Percentiles rank a stretch among this genome's conserved stretches.
Evolutionary conservation across 2,888 invertebrate species (phyloP).

Genomic region (Heliothis peltigera): DNA sequence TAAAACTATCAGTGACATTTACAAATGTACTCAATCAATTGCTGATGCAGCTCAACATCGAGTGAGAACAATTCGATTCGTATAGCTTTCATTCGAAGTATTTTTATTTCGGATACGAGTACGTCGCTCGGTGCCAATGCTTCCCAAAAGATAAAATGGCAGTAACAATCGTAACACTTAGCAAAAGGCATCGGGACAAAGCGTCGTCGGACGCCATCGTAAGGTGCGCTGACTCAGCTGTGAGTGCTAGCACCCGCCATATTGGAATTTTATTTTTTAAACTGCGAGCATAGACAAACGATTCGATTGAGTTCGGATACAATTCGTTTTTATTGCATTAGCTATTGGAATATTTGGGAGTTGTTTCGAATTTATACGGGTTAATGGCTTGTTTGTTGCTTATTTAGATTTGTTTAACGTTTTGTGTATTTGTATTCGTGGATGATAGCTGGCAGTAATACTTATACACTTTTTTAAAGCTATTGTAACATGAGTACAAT

Average conservation of each 20-base stretch:
- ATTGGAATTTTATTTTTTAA: constrained; percentile 81
- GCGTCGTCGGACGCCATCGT: constrained; percentile 68
- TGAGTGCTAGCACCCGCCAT: constrained; percentile 76
- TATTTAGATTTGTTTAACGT: constrained; percentile 37
- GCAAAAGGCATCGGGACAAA: constrained; percentile 71
- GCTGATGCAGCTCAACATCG: not conserved
- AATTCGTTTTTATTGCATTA: constrained; percentile 69
- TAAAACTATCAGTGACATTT: not conserved
- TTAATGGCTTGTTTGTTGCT: constrained; percentile 41
- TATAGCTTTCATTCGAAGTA: constrained; percentile 18
- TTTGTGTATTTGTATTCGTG: constrained; percentile 10
- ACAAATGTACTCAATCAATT: not conserved
- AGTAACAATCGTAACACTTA: constrained; percentile 67
- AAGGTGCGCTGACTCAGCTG: constrained; percentile 87
- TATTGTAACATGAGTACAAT: too few species aligned
- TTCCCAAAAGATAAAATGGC: constrained; percentile 68
- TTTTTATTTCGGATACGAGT: constrained; percentile 53
- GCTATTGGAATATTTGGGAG: constrained; percentile 55
- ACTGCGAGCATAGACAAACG: constrained; percentile 75
- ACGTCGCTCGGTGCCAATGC: constrained; percentile 56
- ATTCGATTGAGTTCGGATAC: constrained; percentile 69
- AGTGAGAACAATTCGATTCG: constrained; percentile 9
- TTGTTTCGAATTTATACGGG: constrained; percentile 46
- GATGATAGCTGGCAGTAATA: constrained; percentile 6
- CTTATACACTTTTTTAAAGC: too few species aligned